Conservation (phyloP, 30 jellyfish, hydroid and myxozoan species). For the Pseudorhiza aurosa region DNA sequence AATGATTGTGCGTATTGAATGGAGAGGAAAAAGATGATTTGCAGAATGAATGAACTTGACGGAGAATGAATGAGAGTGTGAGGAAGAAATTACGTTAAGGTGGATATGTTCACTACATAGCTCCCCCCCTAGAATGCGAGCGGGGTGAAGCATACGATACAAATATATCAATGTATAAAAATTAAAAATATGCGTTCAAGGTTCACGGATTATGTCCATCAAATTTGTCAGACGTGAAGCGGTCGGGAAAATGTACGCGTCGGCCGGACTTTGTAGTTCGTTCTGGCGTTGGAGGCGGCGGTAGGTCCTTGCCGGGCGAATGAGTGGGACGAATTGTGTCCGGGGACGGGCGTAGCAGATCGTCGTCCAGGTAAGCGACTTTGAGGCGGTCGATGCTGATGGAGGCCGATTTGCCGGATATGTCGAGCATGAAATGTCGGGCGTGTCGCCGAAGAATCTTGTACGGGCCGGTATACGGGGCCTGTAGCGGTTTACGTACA, state of each 20-base stretch:
- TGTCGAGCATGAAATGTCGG: slow-evolving; percentile 10
- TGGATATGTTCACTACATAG: too few relatives aligned
- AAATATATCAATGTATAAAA: too few relatives aligned
- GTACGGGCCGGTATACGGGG: slow-evolving; percentile 61
- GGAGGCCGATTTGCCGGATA: slow-evolving; percentile 1
- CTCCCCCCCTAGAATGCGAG: too few relatives aligned
- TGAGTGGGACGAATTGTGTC: background rate
- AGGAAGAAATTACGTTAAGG: too few relatives aligned
- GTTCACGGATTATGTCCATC: too few relatives aligned
- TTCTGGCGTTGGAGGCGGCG: slow-evolving; percentile 4
- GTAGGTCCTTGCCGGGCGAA: background rate
- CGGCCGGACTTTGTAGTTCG: slow-evolving; percentile 54
- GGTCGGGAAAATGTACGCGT: slow-evolving; percentile 30
- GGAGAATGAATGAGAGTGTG: too few relatives aligned
- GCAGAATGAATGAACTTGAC: too few relatives aligned
- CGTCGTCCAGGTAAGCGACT: slow-evolving; percentile 62
- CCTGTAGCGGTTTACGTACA: slow-evolving; percentile 56
- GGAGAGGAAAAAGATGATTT: too few relatives aligned
- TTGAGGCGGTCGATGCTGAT: slow-evolving; percentile 55
- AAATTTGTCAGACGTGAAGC: too few relatives aligned
- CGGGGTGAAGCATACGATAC: too few relatives aligned
- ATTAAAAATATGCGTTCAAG: too few relatives aligned
- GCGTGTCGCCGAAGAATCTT: slow-evolving; percentile 10
- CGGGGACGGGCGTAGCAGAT: slow-evolving; percentile 24
- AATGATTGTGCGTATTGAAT: too few relatives aligned